Base-by-base conservation (phyloP, 1,140 invertebrate genomes). In the Lethocerus indicus region DNA sequence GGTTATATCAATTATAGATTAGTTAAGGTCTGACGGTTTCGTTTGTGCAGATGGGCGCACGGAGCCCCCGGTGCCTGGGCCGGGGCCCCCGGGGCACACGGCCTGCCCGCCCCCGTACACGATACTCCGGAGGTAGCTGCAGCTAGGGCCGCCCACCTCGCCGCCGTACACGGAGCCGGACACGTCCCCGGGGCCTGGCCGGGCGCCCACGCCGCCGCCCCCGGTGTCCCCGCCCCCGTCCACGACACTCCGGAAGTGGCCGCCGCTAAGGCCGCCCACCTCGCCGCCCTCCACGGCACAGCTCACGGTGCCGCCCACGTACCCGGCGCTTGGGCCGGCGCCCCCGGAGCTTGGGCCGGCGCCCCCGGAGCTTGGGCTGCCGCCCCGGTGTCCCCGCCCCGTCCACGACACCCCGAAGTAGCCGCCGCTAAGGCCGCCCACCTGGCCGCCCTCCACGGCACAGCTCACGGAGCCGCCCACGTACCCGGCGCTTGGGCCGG, bases 351-450 rank as follows among this genome's bases (percentile, higher is more conserved):
- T 41, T 72, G 72, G 58, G 69, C 70, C 18, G 68, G 62, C 44
- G 49, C 25, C 5, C 73, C 73, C 55, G n/a, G n/a, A 68, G 69
- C 56, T n/a, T n/a, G n/a, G n/a, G n/a, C n/a, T n/a, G n/a, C n/a
- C n/a, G n/a, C 25, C 23, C 29, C 20, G 25, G 25, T 5, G 44
- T 27, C 16, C 58, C 54, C 59, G 54, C 52, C 55, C 57, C 58
- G 42, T 68, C 55, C 6, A 44, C 50, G 73, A 75, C 53, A 74
- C 74, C 2, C 71, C 39, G 73, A 74, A 61, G 73, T 74, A 5
- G 70, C 71, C 44, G 68, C 68, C 37, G 73, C 74, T 43, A 73
- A 73, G 59, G 70, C 71, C 35, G 18, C 37, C 7, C 18, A 40
- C 16, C 40, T 42, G 37, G 44, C 49, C 24, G 21, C 44, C n/a